These are phyloP conservation scores for Palythoa grandis DNA, from an alignment of 92 coral and sea anemone genomes.

Conservation along the genomic window DNA sequence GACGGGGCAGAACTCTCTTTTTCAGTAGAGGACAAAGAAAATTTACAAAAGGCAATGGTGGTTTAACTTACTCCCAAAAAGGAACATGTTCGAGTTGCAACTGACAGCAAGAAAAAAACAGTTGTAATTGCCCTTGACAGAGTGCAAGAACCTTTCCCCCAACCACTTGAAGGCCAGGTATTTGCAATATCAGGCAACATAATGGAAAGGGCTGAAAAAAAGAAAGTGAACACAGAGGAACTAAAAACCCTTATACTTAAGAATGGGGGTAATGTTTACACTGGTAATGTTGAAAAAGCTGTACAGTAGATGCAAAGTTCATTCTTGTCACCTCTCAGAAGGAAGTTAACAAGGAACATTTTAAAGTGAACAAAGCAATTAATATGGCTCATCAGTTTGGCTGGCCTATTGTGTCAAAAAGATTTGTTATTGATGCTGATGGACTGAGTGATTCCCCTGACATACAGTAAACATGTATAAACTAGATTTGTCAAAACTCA, in stretches of 20 bases:
- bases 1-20: conserved; percentile 4
- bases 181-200: conserved; percentile 42
- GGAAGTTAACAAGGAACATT: conserved; percentile 38
- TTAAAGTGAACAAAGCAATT: conserved; percentile 45
- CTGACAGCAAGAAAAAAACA: not conserved
- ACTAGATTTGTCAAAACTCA: conserved; percentile 7
- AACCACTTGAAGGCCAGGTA: conserved; percentile 35
- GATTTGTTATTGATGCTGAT: conserved; percentile 5
- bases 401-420: conserved; percentile 25
- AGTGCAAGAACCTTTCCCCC: conserved; percentile 12
- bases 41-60: conserved; percentile 6
- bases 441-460: not conserved
- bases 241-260: conserved; percentile 13
- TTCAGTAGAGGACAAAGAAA: not conserved
- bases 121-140: not conserved
- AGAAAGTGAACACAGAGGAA: conserved; percentile 33
- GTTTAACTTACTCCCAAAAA: not conserved
- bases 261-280: conserved; percentile 40
- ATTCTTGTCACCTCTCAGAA: conserved; percentile 38
- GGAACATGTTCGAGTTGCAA: conserved; percentile 13
- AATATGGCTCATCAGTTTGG: conserved; percentile 33
- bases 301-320: conserved; percentile 29
- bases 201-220: conserved; percentile 27
- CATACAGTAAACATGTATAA: conserved; percentile 2
- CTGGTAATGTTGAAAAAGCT: conserved; percentile 39